phyloP scores from a whole-genome alignment of 2,888 invertebrate genomes.

The Pristionchus maxplancki region DNA sequence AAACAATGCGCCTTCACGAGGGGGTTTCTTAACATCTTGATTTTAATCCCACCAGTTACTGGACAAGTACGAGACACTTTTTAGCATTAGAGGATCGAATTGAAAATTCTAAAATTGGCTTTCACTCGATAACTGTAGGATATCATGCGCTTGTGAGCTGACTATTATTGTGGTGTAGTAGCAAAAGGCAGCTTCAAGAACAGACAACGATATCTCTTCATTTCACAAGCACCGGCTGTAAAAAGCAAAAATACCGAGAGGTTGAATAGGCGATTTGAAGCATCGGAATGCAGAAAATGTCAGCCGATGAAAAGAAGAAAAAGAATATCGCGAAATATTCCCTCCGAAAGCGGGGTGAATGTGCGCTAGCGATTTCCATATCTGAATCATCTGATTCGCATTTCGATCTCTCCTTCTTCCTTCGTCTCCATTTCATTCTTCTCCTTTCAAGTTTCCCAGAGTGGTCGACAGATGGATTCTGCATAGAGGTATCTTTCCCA shows the following conservation, averaged over 20 bases:
- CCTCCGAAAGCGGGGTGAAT: background rate
- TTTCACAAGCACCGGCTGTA: no score
- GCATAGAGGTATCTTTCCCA: background rate
- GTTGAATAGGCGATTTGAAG: background rate
- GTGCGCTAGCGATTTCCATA: background rate
- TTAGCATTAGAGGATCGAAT: no score
- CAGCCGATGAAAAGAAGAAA: background rate
- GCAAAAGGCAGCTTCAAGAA: no score
- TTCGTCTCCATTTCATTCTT: background rate
- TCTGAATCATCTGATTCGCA: background rate
- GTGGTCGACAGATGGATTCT: background rate
- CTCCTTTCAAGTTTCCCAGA: background rate
- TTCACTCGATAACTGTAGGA: no score
- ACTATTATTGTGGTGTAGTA: background rate
- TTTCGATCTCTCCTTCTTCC: background rate
- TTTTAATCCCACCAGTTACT: no score
- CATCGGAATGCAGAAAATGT: slow-evolving; percentile 16
- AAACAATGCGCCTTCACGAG: no score
- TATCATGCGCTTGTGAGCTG: background rate
- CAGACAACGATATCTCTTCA: no score
- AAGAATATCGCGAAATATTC: background rate
- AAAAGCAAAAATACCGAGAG: no score
- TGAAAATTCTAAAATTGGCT: no score
- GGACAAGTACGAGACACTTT: no score
- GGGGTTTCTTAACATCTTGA: no score